Evolutionary conservation across 2,113 vertebrate species (phyloP), one percentile per base, ranked within the genome.

Genomic region (Anarrhichthys ocellatus): DNA sequence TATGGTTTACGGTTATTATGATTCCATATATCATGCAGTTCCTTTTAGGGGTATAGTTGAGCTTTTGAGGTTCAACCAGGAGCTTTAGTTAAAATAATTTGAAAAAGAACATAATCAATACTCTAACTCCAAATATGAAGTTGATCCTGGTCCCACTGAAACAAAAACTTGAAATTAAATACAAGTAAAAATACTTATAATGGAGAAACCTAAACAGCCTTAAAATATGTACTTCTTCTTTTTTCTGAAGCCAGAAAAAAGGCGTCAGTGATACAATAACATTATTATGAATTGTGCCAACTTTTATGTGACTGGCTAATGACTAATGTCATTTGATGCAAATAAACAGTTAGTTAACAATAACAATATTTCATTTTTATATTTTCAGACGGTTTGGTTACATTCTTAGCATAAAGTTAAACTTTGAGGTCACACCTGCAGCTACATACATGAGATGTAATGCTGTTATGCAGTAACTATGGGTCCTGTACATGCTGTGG

Each of bases 1-100:
- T 87, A 84, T 88, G 83, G 75, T 90, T 90, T 89, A 92, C 18
- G 58, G 83, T 89, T 90, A 82, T 89, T 88, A 82, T 81, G 58
- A 67, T 76, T 48, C 50, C 50, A 22, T 42, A 32, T 13, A 68
- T 62, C 64, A 64, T 69, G 71, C 66, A 83, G 75, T 17, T 44
- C 3, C 27, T 77, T 24, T 42, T 44, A 40, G 15, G 56, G 78
- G 84, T 56, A 20, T 50, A 14, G 65, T 67, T 76, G 62, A 20
- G 54, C 71, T 17, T 91, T 86, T 83, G 75, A 87, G 82, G 73
- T 83, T 76, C 46, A 86, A 80, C 42, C 20, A 82, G 74, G 15
- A 86, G 70, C 46, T 46, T 86, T 22, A 22, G 36, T 36, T 81
- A 86, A 78, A 87, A 87, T 79, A 85, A 87, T 90, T 80, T 68